phyloP scores from a whole-genome alignment of 2,113 vertebrate genomes.

The Cyprinodon variegatus region DNA sequence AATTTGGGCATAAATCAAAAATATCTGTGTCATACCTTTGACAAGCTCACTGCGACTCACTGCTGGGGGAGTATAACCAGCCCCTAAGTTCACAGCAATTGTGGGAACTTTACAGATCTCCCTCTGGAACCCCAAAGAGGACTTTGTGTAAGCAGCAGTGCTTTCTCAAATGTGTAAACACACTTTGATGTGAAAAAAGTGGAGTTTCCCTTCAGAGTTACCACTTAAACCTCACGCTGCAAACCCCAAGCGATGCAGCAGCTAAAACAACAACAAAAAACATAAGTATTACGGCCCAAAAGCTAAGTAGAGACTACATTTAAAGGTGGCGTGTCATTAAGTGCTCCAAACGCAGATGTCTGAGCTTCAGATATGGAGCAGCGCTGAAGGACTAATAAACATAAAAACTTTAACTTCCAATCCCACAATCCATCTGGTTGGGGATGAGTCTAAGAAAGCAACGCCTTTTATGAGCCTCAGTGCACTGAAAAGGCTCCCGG shows the following conservation, averaged over 20 bases:
- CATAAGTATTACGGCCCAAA: slow-evolving; percentile 23
- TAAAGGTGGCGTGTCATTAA: slow-evolving; percentile 29
- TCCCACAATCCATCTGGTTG: slow-evolving; percentile 28
- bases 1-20: no score
- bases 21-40: no score
- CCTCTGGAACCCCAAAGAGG: neutral
- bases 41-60: no score
- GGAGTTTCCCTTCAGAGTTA: slow-evolving; percentile 14
- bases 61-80: no score
- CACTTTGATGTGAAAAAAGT: slow-evolving; percentile 20
- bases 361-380: slow-evolving; percentile 33
- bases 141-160: neutral
- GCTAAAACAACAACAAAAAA: slow-evolving; percentile 34
- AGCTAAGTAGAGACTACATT: slow-evolving; percentile 38
- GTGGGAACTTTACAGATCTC: neutral
- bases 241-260: slow-evolving; percentile 1
- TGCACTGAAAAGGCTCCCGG: slow-evolving; percentile 19
- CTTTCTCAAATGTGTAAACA: slow-evolving; percentile 3
- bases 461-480: slow-evolving; percentile 15
- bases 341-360: slow-evolving; percentile 17
- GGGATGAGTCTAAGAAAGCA: slow-evolving; percentile 12
- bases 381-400: neutral
- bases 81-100: neutral
- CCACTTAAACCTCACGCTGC: slow-evolving; percentile 13
- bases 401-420: slow-evolving; percentile 29